Conservation (phyloP, 1,140 invertebrate genomes). For the Lepidurus packardi region DNA sequence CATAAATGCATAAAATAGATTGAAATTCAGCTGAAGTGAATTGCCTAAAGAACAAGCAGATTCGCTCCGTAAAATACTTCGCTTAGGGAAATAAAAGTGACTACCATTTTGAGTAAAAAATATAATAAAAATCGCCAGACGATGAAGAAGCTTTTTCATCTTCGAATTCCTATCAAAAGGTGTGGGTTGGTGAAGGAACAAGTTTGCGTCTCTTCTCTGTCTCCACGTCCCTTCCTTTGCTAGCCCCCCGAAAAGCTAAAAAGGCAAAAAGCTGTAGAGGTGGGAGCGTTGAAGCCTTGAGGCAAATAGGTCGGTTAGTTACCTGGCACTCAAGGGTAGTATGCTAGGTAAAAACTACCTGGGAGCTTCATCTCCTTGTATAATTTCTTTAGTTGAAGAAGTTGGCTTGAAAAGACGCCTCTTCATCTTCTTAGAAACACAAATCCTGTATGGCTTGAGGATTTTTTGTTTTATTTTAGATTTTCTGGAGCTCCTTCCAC, state of each 20-base stretch:
- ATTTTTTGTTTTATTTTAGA: too few relatives aligned
- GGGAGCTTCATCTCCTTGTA: background rate
- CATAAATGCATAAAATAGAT: too few relatives aligned
- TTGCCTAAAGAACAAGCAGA: too few relatives aligned
- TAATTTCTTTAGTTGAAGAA: background rate
- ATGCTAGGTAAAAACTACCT: background rate
- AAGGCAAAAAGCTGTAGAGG: background rate
- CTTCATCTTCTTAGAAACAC: too few relatives aligned
- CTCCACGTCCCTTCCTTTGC: background rate
- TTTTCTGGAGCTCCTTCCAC: too few relatives aligned
- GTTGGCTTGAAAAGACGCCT: background rate
- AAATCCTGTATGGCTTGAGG: too few relatives aligned
- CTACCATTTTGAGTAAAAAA: too few relatives aligned
- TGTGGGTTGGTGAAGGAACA: conserved; percentile 4
- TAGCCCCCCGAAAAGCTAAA: background rate
- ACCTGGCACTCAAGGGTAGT: background rate
- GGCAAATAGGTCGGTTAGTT: background rate
- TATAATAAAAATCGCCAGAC: too few relatives aligned
- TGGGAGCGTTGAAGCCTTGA: too few relatives aligned
- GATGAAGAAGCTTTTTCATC: background rate
- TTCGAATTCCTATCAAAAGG: background rate
- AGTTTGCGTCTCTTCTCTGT: background rate
- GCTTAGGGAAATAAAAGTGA: too few relatives aligned
- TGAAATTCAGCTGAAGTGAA: too few relatives aligned
- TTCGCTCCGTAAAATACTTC: too few relatives aligned